Conservation (phyloP, 2,888 invertebrate species). For the Polyommatus icarus region DNA sequence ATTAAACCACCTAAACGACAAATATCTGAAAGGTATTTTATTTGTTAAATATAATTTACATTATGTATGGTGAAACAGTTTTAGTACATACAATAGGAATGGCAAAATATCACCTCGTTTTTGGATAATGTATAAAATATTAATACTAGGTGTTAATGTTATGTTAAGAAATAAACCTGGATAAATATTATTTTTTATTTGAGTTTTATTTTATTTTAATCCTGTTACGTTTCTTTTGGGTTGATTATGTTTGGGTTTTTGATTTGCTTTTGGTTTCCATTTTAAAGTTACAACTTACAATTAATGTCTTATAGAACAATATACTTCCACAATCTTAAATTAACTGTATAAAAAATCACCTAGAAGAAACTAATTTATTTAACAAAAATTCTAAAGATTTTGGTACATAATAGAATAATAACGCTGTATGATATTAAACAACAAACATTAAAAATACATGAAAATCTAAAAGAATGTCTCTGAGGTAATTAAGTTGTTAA, state of each 20-base stretch:
- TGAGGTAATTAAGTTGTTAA: neutral
- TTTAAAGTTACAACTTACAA: neutral
- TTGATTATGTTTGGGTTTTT: constrained; percentile 30
- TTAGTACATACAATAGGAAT: constrained; percentile 59
- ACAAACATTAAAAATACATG: neutral
- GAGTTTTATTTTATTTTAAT: constrained; percentile 62
- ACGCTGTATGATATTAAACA: neutral
- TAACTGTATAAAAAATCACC: neutral
- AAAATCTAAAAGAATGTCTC: neutral
- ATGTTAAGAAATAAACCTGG: constrained; percentile 79
- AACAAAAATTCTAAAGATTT: neutral
- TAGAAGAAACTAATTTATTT: neutral
- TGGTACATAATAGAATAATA: neutral
- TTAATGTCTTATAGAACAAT: neutral
- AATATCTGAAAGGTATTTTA: constrained; percentile 35
- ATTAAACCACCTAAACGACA: constrained; percentile 56
- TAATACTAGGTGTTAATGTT: constrained; percentile 74
- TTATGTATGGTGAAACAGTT: constrained; percentile 33
- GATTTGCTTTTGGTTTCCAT: neutral
- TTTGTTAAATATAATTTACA: constrained; percentile 42
- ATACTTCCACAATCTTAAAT: neutral
- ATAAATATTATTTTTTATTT: constrained; percentile 75
- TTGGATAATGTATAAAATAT: constrained; percentile 78
- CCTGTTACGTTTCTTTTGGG: constrained; percentile 39
- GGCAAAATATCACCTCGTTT: constrained; percentile 65